A percentile compares a stretch with the other conserved stretches of the same genome.
Evolutionary conservation across 2,888 invertebrate genomes (phyloP).

Genomic region (Seira sanloemensis): DNA sequence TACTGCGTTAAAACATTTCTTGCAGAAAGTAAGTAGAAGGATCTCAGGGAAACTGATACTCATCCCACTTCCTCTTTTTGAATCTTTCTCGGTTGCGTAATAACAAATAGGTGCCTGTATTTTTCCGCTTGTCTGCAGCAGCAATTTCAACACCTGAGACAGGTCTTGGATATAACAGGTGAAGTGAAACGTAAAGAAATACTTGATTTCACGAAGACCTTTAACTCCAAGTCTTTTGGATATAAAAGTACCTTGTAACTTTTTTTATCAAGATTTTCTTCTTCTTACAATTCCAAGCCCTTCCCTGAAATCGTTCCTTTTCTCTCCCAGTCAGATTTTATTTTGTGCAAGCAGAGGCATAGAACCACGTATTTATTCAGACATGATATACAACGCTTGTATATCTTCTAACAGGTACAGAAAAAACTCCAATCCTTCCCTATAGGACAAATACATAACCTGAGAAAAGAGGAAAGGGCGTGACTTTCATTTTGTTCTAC

Average conservation of each 20-base stretch:
- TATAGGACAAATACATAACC: constrained; percentile 21
- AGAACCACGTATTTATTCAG: constrained; percentile 10
- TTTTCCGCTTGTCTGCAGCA: constrained; percentile 11
- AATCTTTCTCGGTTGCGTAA: too few relatives aligned
- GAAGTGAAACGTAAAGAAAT: neutral
- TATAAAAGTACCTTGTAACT: neutral
- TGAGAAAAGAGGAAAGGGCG: neutral
- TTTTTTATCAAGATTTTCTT: neutral
- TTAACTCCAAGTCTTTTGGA: neutral
- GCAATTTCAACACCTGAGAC: neutral
- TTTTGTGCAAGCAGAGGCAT: too few relatives aligned
- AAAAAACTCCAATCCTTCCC: constrained; percentile 6
- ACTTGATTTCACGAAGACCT: neutral
- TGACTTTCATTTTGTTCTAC: constrained; percentile 19
- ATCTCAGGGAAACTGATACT: too few relatives aligned
- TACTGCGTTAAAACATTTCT: too few relatives aligned
- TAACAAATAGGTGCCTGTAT: neutral
- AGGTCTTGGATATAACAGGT: neutral
- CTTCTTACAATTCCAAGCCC: neutral
- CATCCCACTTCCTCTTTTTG: too few relatives aligned
- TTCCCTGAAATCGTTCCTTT: neutral
- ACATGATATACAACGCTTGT: neutral
- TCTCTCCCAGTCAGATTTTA: too few relatives aligned
- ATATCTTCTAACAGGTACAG: neutral
- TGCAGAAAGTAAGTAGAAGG: too few relatives aligned